A percentile compares a stretch with the other conserved stretches of the same genome.
phyloP scores from a whole-genome alignment of 2,797 vertebrate genomes.

The Ctenochaetus hawaiiensis region DNA sequence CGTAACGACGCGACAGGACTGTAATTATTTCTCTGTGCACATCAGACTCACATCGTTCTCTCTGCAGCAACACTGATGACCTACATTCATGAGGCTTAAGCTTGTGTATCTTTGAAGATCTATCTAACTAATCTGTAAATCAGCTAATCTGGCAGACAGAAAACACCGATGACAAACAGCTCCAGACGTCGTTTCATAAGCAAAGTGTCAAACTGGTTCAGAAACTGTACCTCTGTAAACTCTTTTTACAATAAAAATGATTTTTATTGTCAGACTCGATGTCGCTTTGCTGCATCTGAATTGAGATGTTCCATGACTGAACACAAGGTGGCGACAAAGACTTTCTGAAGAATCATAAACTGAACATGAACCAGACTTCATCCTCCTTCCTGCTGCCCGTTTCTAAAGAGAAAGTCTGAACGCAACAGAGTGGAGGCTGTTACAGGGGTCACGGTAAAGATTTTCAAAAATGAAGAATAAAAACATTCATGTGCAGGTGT shows the following conservation, averaged over 20 bases:
- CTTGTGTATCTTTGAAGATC: slow-evolving; percentile 27
- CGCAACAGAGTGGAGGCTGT: no score
- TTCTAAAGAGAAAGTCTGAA: no score
- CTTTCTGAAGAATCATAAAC: neutral
- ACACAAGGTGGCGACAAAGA: slow-evolving; percentile 66
- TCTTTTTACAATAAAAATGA: slow-evolving; percentile 70
- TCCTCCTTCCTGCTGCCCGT: no score
- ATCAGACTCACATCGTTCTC: neutral
- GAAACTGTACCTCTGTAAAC: slow-evolving; percentile 19
- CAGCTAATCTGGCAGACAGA: slow-evolving; percentile 34
- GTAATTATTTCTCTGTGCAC: slow-evolving; percentile 15
- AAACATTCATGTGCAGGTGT: no score
- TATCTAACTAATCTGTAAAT: slow-evolving; percentile 41
- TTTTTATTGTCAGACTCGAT: slow-evolving; percentile 38
- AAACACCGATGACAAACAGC: slow-evolving; percentile 4
- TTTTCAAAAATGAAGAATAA: no score
- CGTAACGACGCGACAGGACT: neutral
- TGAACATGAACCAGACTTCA: no score
- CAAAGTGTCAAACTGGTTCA: neutral
- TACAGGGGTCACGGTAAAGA: no score
- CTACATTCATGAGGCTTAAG: slow-evolving; percentile 6
- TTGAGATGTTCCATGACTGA: rapidly evolving
- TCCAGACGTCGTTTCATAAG: neutral
- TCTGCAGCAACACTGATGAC: neutral
- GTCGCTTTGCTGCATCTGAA: neutral